These are phyloP conservation scores for Apotomis capreana DNA, from an alignment of 2,888 invertebrate species.

Conservation along the genomic window DNA sequence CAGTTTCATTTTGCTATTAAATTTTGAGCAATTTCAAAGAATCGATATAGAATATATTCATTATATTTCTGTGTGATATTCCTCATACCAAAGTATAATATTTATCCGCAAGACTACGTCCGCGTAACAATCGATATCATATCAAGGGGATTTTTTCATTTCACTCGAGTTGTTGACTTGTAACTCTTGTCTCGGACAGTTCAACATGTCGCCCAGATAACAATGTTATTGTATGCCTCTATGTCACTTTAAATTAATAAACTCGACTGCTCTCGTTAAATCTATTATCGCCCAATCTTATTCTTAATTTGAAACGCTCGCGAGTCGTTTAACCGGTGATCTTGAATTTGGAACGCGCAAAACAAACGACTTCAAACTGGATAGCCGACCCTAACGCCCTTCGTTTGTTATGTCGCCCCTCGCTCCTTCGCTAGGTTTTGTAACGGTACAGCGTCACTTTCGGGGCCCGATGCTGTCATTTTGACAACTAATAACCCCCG, in stretches of 20 bases:
- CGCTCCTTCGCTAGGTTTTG: conserved; percentile 57
- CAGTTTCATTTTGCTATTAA: not conserved
- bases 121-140: conserved; percentile 54
- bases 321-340: conserved; percentile 55
- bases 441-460: conserved; percentile 74
- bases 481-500: conserved; percentile 73
- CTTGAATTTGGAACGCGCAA: conserved; percentile 64
- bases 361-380: conserved; percentile 62
- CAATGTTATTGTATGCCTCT: conserved; percentile 64
- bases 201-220: conserved; percentile 67
- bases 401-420: conserved; percentile 57
- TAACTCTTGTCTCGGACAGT: conserved; percentile 63
- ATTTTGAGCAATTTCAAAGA: not conserved
- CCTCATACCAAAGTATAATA: not conserved
- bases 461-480: conserved; percentile 62
- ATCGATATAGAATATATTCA: not conserved
- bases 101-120: conserved; percentile 49
- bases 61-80: not conserved
- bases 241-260: conserved; percentile 55
- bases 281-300: conserved; percentile 33
- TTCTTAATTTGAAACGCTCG: conserved; percentile 34
- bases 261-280: conserved; percentile 48
- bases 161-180: conserved; percentile 71
- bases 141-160: conserved; percentile 65
- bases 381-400: conserved; percentile 71